Base-by-base conservation (phyloP, 2,888 invertebrate genomes). In the Eupithecia subumbrata region DNA sequence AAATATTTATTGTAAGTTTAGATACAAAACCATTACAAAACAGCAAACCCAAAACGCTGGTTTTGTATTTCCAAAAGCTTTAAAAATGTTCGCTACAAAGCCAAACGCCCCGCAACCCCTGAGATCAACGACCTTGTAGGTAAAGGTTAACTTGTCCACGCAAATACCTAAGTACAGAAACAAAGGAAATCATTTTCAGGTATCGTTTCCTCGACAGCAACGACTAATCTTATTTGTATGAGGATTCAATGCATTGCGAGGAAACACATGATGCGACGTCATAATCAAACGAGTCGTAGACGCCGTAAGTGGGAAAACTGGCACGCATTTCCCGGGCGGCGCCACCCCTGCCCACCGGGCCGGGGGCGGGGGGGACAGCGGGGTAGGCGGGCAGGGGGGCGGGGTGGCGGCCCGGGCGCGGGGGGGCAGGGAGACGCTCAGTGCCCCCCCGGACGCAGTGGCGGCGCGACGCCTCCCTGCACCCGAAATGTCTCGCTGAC, bases 401-500 rank as follows among this genome's bases (percentile, higher is more conserved):
- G 82, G 79, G 81, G 79, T 80, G 78, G 81, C 79, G 80, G 82
- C 82, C 79, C 76, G 81, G 84, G 82, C 83, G 83, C 80, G 82
- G 84, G 82, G 84, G 85, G 87, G 86, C 86, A 82, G 80, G 83
- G 85, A 85, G 87, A 82, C 86, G 86, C 86, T 87, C 93, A 93
- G 93, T 92, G 91, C 93, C 94, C 93, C 81, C 94, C 93, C 92
- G 92, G 92, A 90, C 93, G 91, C 92, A 91, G 92, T 87, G 92
- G 91, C 92, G 94, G 93, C 90, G 91, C 91, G 93, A 93, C 93
- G 93, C 93, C 93, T 92, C 93, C 93, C 92, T 87, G 89, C 91
- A 89, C 92, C 91, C 92, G 91, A 91, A 92, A 89, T 94, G 93
- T 88, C 89, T 88, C 89, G 91, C 89, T 93, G 91, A 92, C 91